These are phyloP conservation scores for Geopemphigus sp. DNA, from an alignment of 1,140 invertebrate species.

Conservation along the genomic window DNA sequence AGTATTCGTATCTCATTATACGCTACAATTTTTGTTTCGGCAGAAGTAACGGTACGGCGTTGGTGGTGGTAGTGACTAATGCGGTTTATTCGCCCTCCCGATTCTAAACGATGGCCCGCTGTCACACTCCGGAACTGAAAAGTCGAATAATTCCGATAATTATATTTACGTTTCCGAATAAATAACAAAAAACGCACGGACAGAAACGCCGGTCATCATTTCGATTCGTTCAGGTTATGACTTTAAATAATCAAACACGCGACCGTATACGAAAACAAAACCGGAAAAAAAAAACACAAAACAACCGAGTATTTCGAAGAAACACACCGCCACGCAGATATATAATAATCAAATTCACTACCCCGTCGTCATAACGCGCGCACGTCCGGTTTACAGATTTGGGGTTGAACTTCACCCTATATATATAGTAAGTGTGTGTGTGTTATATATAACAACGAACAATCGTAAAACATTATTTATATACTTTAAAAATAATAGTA, in stretches of 20 bases:
- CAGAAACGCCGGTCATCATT: constrained; percentile 38
- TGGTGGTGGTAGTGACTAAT: too few relatives aligned
- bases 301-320: constrained; percentile 4
- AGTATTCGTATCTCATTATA: not conserved
- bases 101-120: constrained; percentile 5
- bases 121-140: not conserved
- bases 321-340: not conserved
- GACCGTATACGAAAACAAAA: constrained; percentile 1
- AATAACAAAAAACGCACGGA: not conserved
- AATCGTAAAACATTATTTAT: constrained; percentile 47
- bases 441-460: not conserved
- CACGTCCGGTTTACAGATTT: constrained; percentile 29
- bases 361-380: not conserved
- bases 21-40: not conserved
- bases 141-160: not conserved
- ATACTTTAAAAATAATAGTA: constrained; percentile 42
- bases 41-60: not conserved
- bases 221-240: constrained; percentile 42
- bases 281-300: not conserved
- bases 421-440: not conserved
- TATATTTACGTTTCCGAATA: constrained; percentile 40
- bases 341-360: constrained; percentile 8
- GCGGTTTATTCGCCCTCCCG: constrained; percentile 5
- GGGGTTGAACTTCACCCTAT: constrained; percentile 32
- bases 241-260: constrained; percentile 25